A percentile compares a stretch with the other conserved stretches of the same genome.
phyloP scores from a whole-genome alignment of 2,113 vertebrate genomes.

The Orcinus orca region DNA sequence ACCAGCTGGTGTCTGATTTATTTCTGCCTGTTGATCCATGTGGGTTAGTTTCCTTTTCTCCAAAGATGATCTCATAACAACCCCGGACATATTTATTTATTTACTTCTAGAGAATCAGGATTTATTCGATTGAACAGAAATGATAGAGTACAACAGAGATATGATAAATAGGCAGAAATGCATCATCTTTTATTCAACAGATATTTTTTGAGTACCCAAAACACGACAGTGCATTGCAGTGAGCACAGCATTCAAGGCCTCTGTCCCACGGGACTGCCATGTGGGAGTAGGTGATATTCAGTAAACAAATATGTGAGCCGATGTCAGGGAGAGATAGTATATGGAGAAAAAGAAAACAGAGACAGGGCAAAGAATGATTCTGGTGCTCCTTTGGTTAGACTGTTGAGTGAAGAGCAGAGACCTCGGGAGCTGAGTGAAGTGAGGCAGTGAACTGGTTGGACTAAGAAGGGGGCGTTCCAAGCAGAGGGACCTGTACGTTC shows the following conservation, averaged over 20 bases:
- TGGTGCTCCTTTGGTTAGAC: too few relatives aligned
- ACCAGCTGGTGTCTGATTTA: not conserved
- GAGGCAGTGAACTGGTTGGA: accelerated
- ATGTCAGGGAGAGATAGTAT: not conserved
- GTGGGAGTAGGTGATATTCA: too few relatives aligned
- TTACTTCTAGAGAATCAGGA: not conserved
- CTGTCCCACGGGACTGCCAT: not conserved
- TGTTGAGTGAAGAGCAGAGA: not conserved
- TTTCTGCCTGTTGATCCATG: not conserved
- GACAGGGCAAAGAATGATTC: not conserved
- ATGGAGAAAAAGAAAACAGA: not conserved
- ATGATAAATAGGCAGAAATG: slow-evolving; percentile 12
- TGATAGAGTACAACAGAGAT: not conserved
- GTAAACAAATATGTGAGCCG: not conserved
- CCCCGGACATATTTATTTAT: not conserved
- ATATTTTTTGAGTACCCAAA: not conserved
- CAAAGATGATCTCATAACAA: not conserved
- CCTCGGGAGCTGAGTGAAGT: too few relatives aligned
- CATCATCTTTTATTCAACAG: not conserved
- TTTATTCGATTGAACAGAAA: not conserved
- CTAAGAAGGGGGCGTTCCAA: not conserved
- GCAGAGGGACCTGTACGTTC: accelerated
- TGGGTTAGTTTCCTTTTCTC: not conserved
- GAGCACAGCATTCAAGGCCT: not conserved
- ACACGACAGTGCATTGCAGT: not conserved